Evolutionary conservation across 2,888 invertebrate genomes (phyloP), one percentile per base, ranked within the genome.

Genomic region (Timandra comae): DNA sequence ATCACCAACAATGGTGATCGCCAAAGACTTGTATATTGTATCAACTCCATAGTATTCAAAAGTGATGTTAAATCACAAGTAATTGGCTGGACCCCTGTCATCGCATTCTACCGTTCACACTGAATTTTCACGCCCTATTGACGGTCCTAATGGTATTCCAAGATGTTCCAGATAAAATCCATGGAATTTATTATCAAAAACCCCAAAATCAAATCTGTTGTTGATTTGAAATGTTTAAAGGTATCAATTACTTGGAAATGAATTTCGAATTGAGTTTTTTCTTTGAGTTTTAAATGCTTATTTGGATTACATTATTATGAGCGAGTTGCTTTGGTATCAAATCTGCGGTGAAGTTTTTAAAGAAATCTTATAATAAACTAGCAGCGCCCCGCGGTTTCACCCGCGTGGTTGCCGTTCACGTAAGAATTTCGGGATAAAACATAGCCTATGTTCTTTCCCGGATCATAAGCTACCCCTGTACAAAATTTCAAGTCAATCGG

Each of bases 61-160:
- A 31, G 44, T 22, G 21, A 33, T 43, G 48, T 46, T 49, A 54
- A 51, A 45, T 36, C 37, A 36, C 23, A 25, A 29, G 36, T 27
- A 38, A 38, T 33, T 36, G 42, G 43, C 43, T 43, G 39, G 31
- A 39, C 45, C 48, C 50, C 34, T 50, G 56, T 61, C 63, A 56
- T 42, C 40, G 24, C 38, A 45, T 63, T 63, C 60, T 45, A 52
- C 53, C 49, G 41, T 44, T 43, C 44, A 49, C 56, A 56, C 58
- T 52, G 54, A 54, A 64, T 63, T 59, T 56, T 61, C 56, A 45
- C 59, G 52, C 55, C 52, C 59, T 61, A 65, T 63, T 59, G 56
- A 52, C 46, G 38, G 30, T 49, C 43, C 46, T 60, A 61, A 64
- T 60, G 52, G 52, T 34, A 52, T 59, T 41, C 43, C 45, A 44